Evolutionary conservation across 1,140 invertebrate species (phyloP), one percentile per base, ranked within the genome.

Genomic region (Lordiphosa mommai): DNA sequence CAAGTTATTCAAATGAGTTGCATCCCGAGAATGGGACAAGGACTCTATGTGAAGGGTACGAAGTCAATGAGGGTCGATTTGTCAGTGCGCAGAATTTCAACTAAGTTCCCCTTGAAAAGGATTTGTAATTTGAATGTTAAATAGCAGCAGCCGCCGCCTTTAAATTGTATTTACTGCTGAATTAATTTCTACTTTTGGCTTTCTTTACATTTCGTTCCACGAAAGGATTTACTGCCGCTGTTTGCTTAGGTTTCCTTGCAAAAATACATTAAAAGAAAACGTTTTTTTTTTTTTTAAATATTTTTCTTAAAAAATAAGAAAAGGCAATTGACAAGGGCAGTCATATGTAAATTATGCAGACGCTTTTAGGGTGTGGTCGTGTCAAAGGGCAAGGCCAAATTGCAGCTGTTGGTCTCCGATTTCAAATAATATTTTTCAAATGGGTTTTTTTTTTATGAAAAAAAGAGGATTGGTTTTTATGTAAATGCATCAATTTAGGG

Each of bases 61-160:
- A 82, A 82, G 77, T 82, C 77, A 82, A 82, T 64, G 63, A 76
- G 77, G 13, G 23, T 68, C 71, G 71, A 74, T 74, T 74, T 69
- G 71, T 69, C 51, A 47, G 37, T 43, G 59, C 51, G 37, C 37
- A 23, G 59, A 61, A 56, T 61, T 61, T 61, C 14, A 61, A 61
- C 37, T 56, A 56, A 55, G 50, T 41, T 61, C 34, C 44, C 56
- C 38, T 48, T 43, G 37, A 38, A 40, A 82, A 77, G 77, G 77
- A 82, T 82, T 82, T 84, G 76, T 82, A 82, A 82, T 84, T 82
- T 82, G 77, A 84, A 82, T 82, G 80, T 82, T 84, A 82, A 82
- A 82, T 84, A 82, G 77, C 71, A 36, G 60, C 49, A 41, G 13
- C 55, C 43, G 44, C 36, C 51, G 48, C 20, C 20, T 23, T 23